Evolutionary conservation across 1,140 invertebrate genomes (phyloP).

Genomic region (Drosophila chauvacae): DNA sequence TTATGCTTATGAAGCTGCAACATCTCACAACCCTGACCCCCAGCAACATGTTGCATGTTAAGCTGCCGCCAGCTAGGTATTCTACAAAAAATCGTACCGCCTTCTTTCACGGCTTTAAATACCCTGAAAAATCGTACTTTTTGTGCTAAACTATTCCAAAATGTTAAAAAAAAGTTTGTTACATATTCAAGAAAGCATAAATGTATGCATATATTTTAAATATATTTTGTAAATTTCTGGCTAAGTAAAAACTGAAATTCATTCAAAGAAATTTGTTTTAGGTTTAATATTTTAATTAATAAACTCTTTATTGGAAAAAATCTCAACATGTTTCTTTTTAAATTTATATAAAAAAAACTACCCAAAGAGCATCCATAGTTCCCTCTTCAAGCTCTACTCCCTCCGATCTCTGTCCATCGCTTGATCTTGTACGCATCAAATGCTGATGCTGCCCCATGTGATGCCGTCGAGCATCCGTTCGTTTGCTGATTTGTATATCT

Average conservation of each 20-base stretch:
- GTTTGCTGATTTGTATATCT: constrained; percentile 83
- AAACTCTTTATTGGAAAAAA: too few species aligned
- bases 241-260: background rate
- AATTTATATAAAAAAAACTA: background rate
- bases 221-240: too few species aligned
- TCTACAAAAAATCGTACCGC: constrained; percentile 9
- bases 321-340: background rate
- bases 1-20: background rate
- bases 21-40: constrained; percentile 60
- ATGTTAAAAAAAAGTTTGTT: too few species aligned
- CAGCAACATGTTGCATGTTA: constrained; percentile 78
- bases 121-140: background rate
- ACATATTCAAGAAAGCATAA: too few species aligned
- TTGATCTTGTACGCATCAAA: constrained; percentile 70
- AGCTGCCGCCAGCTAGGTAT: constrained; percentile 16
- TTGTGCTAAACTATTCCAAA: too few species aligned
- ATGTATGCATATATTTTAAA: too few species aligned
- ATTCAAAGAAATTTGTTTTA: background rate
- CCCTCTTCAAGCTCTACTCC: background rate
- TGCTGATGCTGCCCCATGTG: constrained; percentile 62
- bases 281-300: too few species aligned
- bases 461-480: constrained; percentile 71
- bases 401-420: constrained; percentile 24
- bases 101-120: background rate
- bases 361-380: background rate